A percentile compares a stretch with the other conserved stretches of the same genome.
phyloP scores from a whole-genome alignment of 1,140 invertebrate genomes.

The Vollenhovia emeryi region DNA sequence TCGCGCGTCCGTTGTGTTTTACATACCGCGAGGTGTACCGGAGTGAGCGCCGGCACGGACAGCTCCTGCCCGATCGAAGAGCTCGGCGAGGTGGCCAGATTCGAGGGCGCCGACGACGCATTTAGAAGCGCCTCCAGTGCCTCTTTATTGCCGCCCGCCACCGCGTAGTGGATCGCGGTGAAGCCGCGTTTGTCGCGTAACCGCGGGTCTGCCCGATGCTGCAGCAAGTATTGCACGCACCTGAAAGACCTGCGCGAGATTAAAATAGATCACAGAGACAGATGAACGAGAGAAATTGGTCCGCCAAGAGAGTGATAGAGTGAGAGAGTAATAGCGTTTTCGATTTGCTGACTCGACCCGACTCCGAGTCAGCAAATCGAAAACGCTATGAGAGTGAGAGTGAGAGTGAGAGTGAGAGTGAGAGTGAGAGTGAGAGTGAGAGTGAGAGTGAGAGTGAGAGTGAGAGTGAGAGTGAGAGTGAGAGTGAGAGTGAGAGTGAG shows the following conservation, averaged over 20 bases:
- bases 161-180: conserved; percentile 87
- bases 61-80: conserved; percentile 64
- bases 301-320: no score
- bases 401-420: no score
- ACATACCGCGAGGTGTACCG: conserved; percentile 87
- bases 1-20: conserved; percentile 67
- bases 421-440: no score
- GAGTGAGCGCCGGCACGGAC: conserved; percentile 82
- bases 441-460: no score
- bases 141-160: conserved; percentile 82
- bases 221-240: conserved; percentile 87
- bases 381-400: no score
- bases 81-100: neutral
- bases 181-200: conserved; percentile 86
- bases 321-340: no score
- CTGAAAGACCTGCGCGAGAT: conserved; percentile 72
- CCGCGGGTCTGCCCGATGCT: conserved; percentile 86
- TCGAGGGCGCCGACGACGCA: conserved; percentile 58
- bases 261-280: neutral
- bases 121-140: conserved; percentile 80
- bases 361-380: no score
- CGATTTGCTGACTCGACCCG: no score
- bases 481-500: no score
- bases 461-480: no score
- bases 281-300: neutral